Conservation (phyloP, 2,113 vertebrate species). For the Pluvialis apricaria region DNA sequence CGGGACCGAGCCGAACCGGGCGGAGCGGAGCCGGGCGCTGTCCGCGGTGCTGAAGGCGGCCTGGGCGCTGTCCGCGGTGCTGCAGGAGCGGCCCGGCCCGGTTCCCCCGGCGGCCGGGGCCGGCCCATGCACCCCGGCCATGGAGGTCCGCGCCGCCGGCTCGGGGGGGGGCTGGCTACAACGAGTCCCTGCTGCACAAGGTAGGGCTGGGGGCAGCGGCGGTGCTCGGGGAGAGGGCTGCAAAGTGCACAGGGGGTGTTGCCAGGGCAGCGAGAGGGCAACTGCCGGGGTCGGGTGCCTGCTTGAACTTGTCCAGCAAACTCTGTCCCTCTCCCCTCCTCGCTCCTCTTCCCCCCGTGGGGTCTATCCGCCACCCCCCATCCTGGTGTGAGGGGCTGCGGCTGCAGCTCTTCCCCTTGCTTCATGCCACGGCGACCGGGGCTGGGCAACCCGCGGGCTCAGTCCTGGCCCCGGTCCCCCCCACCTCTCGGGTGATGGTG, state of each 20-base stretch:
- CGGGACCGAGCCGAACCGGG: not conserved
- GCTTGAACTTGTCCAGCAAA: not conserved
- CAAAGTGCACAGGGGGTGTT: fast-evolving
- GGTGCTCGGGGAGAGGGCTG: not conserved
- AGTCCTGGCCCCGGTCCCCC: not conserved
- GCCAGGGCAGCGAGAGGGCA: not conserved
- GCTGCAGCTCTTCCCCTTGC: not conserved
- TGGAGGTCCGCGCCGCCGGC: slow-evolving; percentile 42
- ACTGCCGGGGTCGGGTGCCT: not conserved
- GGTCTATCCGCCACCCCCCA: not conserved
- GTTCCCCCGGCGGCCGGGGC: not conserved
- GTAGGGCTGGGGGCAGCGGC: slow-evolving; percentile 24
- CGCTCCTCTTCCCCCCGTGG: not conserved
- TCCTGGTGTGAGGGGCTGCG: fast-evolving
- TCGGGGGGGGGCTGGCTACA: slow-evolving; percentile 46
- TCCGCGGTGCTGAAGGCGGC: not conserved
- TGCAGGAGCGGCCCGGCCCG: not conserved
- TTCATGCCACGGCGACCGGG: fast-evolving
- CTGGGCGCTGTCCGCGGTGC: not conserved
- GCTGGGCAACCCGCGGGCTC: not conserved
- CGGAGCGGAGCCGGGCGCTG: not conserved
- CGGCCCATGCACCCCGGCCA: not conserved
- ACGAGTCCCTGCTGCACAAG: slow-evolving; percentile 80
- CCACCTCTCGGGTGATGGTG: no score
- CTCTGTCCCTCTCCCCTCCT: not conserved